These are phyloP conservation scores for Melozone crissalis DNA, from an alignment of 2,113 vertebrate genomes.

Conservation along the genomic window DNA sequence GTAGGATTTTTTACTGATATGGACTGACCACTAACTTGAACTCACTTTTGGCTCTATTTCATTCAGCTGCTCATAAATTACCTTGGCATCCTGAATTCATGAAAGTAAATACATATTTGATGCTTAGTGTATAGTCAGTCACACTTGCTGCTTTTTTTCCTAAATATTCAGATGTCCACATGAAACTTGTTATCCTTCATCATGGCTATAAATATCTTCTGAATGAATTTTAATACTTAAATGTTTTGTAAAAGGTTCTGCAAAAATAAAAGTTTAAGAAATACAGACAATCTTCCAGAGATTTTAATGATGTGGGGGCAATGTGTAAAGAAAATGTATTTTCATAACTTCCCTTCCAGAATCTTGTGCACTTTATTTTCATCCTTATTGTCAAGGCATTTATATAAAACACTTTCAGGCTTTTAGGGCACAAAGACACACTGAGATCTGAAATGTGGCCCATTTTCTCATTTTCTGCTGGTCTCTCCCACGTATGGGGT, in stretches of 20 bases:
- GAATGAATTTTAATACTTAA: neutral
- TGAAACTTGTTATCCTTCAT: neutral
- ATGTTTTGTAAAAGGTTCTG: neutral
- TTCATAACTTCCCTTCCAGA: neutral
- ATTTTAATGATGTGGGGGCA: neutral
- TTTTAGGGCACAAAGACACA: neutral
- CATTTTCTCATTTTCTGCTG: neutral
- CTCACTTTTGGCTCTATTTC: neutral
- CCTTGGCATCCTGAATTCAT: neutral
- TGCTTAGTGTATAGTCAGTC: neutral
- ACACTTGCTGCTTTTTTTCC: neutral
- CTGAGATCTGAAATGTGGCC: neutral
- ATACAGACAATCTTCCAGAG: neutral
- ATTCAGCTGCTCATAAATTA: slow-evolving; percentile 37
- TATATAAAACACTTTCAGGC: neutral
- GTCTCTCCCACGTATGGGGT: neutral
- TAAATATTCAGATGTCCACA: neutral
- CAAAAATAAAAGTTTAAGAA: neutral
- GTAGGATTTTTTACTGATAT: neutral
- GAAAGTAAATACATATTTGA: slow-evolving; percentile 13
- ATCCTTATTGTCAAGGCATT: neutral
- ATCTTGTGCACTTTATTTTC: neutral
- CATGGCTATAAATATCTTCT: neutral
- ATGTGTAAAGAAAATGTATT: neutral
- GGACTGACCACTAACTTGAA: neutral